phyloP scores from a whole-genome alignment of 2,113 vertebrate genomes.

The Onychostruthus taczanowskii region DNA sequence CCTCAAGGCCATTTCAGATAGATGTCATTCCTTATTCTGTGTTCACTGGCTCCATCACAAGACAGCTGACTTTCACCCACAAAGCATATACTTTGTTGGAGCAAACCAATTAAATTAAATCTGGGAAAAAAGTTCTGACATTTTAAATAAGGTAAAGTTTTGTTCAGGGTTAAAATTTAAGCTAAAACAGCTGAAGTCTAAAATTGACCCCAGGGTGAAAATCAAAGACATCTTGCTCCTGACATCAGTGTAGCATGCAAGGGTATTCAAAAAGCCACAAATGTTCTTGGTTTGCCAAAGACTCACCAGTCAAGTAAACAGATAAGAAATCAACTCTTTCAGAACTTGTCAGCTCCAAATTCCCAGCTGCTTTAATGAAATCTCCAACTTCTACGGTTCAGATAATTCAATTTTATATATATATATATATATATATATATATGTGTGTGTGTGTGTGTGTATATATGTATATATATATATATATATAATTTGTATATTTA shows the following conservation, averaged over 20 bases:
- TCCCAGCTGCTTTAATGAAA: background rate
- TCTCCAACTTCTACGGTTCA: background rate
- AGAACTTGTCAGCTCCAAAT: background rate
- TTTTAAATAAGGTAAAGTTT: background rate
- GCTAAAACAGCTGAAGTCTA: background rate
- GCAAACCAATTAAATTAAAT: background rate
- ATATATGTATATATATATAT: background rate
- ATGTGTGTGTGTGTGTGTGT: too few species aligned
- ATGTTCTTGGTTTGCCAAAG: background rate
- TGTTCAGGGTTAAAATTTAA: background rate
- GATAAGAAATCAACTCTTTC: background rate
- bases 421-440: background rate
- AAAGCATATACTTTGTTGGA: background rate
- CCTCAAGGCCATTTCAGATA: background rate
- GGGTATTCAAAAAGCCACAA: background rate
- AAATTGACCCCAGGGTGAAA: background rate
- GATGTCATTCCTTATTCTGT: background rate
- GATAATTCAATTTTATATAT: background rate
- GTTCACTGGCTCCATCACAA: background rate
- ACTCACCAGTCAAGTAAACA: background rate
- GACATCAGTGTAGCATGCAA: background rate
- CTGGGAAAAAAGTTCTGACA: background rate
- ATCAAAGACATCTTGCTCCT: background rate
- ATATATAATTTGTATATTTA: too few species aligned
- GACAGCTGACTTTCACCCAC: background rate